phyloP scores from a whole-genome alignment of 2,797 vertebrate genomes.

The Benthosema pterotum region DNA sequence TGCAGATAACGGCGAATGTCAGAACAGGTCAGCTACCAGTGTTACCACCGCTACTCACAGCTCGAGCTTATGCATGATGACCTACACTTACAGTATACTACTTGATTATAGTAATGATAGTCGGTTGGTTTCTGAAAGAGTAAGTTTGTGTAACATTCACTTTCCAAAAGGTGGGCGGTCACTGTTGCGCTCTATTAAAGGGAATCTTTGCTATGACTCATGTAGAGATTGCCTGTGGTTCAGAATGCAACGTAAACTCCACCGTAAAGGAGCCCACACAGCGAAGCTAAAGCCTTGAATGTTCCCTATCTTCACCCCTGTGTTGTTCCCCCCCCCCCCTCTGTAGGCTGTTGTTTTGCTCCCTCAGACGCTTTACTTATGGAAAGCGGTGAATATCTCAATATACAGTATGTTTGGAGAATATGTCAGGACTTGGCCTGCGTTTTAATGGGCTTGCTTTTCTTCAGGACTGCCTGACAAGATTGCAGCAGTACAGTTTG shows the following conservation, averaged over 20 bases:
- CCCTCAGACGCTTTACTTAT: conserved; percentile 72
- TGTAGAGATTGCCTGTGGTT: conserved; percentile 32
- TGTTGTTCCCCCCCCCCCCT: conserved; percentile 44
- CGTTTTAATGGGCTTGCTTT: conserved; percentile 68
- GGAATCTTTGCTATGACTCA: conserved; percentile 12
- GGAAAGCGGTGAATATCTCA: conserved; percentile 78
- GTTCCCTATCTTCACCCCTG: conserved; percentile 65
- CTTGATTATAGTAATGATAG: too few species aligned
- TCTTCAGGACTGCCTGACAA: conserved; percentile 71
- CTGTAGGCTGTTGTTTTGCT: conserved; percentile 67
- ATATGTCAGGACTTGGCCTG: conserved; percentile 68
- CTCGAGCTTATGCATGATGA: too few species aligned
- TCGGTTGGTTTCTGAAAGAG: too few species aligned
- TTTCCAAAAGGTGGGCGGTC: too few species aligned
- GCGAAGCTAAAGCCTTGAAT: conserved; percentile 57
- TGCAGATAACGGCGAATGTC: too few species aligned
- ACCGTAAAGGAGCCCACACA: conserved; percentile 34
- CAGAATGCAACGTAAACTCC: conserved; percentile 51
- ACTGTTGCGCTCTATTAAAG: too few species aligned
- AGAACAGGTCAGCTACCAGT: too few species aligned
- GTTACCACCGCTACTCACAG: too few species aligned
- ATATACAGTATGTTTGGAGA: conserved; percentile 70
- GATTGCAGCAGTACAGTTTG: conserved; percentile 71
- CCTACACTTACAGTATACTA: too few species aligned
- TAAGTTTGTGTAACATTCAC: too few species aligned